These are phyloP conservation scores for Tuta absoluta DNA, from an alignment of 2,888 invertebrate genomes.

Conservation along the genomic window DNA sequence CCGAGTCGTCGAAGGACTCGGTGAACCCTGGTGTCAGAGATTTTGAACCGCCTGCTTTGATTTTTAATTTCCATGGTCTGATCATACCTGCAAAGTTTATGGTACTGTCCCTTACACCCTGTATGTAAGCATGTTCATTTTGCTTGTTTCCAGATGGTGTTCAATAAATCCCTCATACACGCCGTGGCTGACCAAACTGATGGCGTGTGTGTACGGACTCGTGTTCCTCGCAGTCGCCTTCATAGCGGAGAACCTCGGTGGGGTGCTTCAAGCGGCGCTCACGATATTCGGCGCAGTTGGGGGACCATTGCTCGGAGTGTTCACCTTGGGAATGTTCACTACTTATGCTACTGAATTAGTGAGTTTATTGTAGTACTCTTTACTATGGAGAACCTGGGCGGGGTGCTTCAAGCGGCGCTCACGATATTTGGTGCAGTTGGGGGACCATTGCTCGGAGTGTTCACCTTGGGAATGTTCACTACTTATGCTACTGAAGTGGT, in stretches of 20 bases:
- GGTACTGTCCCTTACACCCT: too few species aligned
- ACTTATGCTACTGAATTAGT: constrained; percentile 86
- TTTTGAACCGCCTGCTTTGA: too few species aligned
- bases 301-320: constrained; percentile 92
- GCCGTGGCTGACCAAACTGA: constrained; percentile 82
- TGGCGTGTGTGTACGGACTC: constrained; percentile 87
- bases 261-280: constrained; percentile 92
- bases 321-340: constrained; percentile 92
- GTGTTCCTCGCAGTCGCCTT: constrained; percentile 91
- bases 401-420: constrained; percentile 92
- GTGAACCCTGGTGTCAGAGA: too few species aligned
- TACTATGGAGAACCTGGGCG: constrained; percentile 85
- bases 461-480: constrained; percentile 92
- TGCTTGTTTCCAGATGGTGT: constrained; percentile 55
- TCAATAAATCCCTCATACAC: constrained; percentile 57
- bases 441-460: constrained; percentile 91
- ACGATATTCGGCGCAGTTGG: constrained; percentile 94
- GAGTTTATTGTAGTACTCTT: not conserved
- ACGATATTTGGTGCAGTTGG: constrained; percentile 94
- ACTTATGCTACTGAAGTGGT: constrained; percentile 86
- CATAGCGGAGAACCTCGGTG: constrained; percentile 90
- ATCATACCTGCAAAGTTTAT: too few species aligned
- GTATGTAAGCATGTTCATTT: too few species aligned
- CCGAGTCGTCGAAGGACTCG: too few species aligned
- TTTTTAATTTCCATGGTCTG: too few species aligned